These are phyloP conservation scores for Alligator sinensis DNA, from an alignment of 2,113 vertebrate species.

Conservation along the genomic window DNA sequence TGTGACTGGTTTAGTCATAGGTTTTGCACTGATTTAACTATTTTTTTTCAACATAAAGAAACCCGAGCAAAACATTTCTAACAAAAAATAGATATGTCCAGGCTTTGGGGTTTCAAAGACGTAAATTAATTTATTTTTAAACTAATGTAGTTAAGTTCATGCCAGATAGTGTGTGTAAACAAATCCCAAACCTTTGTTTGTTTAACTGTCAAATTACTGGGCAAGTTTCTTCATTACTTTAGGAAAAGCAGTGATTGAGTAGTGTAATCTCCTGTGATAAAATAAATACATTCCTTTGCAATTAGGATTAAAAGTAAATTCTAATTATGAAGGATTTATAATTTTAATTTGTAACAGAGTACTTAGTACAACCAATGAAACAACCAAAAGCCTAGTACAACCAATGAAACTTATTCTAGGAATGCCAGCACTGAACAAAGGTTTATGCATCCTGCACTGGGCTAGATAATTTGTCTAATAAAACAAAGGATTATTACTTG, in stretches of 20 bases:
- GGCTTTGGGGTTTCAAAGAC: not conserved
- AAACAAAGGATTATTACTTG: not conserved
- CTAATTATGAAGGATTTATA: conserved; percentile 37
- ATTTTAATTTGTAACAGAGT: conserved; percentile 36
- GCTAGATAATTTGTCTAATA: not conserved
- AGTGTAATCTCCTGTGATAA: conserved; percentile 20
- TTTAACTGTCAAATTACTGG: not conserved
- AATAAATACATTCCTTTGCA: conserved; percentile 32
- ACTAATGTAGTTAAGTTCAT: not conserved
- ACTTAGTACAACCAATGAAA: conserved; percentile 7
- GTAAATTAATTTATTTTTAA: not conserved
- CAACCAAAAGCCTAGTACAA: not conserved
- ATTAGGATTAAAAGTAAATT: conserved; percentile 35
- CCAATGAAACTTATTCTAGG: not conserved
- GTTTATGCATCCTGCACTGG: not conserved
- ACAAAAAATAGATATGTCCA: not conserved
- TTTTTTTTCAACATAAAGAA: not conserved
- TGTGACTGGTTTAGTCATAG: not conserved
- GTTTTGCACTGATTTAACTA: not conserved
- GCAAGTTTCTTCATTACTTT: conserved; percentile 7
- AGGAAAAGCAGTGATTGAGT: not conserved
- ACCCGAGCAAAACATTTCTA: not conserved
- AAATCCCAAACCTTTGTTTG: not conserved
- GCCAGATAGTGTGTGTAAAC: not conserved
- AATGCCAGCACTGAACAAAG: not conserved